Percentiles rank a stretch among this genome's conserved stretches.
Evolutionary conservation across 2,113 vertebrate species (phyloP).

Genomic region (Leiothrix lutea): DNA sequence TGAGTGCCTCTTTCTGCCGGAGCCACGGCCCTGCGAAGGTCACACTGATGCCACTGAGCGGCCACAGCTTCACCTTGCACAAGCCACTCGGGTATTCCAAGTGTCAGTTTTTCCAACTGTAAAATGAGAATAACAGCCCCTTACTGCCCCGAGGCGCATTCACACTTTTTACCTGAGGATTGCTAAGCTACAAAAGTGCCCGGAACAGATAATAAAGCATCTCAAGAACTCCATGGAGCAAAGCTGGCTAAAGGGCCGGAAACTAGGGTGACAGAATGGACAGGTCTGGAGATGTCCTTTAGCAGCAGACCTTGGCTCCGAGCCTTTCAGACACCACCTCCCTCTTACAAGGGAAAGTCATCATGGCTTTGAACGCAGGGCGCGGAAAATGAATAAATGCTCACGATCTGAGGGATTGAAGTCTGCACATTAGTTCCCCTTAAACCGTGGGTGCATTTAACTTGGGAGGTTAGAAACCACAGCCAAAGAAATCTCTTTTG

Average conservation of each 20-base stretch:
- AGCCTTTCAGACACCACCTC: slow-evolving; percentile 17
- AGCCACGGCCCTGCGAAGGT: not conserved
- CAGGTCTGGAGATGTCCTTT: not conserved
- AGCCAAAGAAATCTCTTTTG: slow-evolving; percentile 65
- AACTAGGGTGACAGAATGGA: not conserved
- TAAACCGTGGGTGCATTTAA: slow-evolving; percentile 51
- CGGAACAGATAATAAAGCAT: not conserved
- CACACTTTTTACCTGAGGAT: not conserved
- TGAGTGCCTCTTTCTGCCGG: not conserved
- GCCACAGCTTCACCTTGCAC: not conserved
- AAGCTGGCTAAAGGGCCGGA: not conserved
- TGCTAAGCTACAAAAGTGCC: not conserved
- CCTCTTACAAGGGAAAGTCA: slow-evolving; percentile 32
- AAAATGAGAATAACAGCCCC: not conserved
- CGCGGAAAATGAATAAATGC: slow-evolving; percentile 49
- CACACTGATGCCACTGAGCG: not conserved
- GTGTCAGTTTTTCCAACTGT: not conserved
- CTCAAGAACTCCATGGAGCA: not conserved
- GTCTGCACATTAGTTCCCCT: slow-evolving; percentile 42
- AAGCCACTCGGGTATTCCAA: not conserved
- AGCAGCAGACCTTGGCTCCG: not conserved
- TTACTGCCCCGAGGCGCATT: not conserved
- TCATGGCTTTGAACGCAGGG: not conserved
- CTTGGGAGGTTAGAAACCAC: slow-evolving; percentile 59
- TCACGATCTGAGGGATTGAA: not conserved